These are phyloP conservation scores for Dyspetes luteomarginatus DNA, from an alignment of 2,888 invertebrate species.

Conservation along the genomic window DNA sequence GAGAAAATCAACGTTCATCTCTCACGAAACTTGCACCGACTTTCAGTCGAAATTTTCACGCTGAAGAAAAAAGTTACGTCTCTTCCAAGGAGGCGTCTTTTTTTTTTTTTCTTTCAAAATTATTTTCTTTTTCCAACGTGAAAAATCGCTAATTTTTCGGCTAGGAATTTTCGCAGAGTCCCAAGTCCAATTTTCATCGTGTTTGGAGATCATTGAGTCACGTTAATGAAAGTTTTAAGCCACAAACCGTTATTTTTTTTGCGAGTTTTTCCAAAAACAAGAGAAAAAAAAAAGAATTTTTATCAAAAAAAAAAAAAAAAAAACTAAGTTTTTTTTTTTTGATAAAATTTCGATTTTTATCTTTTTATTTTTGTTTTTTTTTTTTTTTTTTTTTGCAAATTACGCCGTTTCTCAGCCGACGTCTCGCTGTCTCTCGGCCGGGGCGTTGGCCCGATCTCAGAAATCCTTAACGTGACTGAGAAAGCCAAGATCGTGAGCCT, in stretches of 20 bases:
- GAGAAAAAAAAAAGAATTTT: too few species aligned
- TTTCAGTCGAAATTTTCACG: conserved; percentile 10
- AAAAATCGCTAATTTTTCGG: not conserved
- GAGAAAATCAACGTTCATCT: not conserved
- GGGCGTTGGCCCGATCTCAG: conserved; percentile 80
- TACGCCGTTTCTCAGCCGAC: conserved; percentile 61
- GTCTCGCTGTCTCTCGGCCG: conserved; percentile 78
- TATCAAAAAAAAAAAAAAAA: too few species aligned
- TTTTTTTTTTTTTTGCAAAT: not conserved
- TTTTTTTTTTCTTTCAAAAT: not conserved
- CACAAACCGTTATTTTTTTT: conserved; percentile 61
- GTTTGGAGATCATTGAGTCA: conserved; percentile 51
- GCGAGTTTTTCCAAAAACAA: too few species aligned
- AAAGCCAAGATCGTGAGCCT: conserved; percentile 81
- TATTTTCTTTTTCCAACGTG: not conserved
- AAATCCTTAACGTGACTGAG: conserved; percentile 82
- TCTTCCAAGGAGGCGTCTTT: not conserved
- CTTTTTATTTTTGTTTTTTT: not conserved
- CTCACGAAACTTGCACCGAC: conserved; percentile 5
- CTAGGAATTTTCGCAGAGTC: not conserved
- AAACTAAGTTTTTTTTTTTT: too few species aligned
- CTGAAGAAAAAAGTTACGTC: conserved; percentile 28
- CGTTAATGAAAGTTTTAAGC: conserved; percentile 58
- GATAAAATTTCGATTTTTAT: not conserved
- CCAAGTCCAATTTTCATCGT: too few species aligned